phyloP scores from a whole-genome alignment of 2,113 vertebrate species.

The Anhinga rufa region DNA sequence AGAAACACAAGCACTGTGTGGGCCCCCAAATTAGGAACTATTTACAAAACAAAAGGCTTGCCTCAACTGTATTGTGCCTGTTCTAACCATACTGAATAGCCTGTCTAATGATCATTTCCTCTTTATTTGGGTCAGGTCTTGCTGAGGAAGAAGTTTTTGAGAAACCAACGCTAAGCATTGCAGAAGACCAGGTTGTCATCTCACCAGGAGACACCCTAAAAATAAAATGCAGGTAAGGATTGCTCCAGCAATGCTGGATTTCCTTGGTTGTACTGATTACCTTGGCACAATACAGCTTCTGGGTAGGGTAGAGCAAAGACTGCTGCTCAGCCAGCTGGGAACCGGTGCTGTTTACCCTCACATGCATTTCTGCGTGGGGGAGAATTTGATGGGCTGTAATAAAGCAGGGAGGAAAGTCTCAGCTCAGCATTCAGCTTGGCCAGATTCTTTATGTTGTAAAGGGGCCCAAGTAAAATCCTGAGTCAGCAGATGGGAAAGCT shows the following conservation, averaged over 20 bases:
- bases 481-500: not conserved
- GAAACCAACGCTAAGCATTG: constrained; percentile 51
- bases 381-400: not conserved
- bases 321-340: not conserved
- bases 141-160: not conserved
- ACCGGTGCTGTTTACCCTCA: not conserved
- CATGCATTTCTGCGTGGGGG: not conserved
- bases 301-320: not conserved
- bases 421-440: not conserved
- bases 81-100: not conserved
- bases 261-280: not conserved
- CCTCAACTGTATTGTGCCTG: not conserved
- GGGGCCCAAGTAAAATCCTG: not conserved
- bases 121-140: constrained; percentile 50
- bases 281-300: not conserved
- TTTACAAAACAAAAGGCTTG: constrained; percentile 34
- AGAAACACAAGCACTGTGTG: not conserved
- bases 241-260: not conserved
- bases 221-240: constrained; percentile 70
- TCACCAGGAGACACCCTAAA: constrained; percentile 39
- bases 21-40: constrained; percentile 10
- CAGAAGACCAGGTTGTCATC: constrained; percentile 31
- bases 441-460: not conserved
- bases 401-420: not conserved
- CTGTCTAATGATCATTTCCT: not conserved